Evolutionary conservation across 2,797 vertebrate genomes (phyloP), one percentile per base, ranked within the genome.

Genomic region (Neosilurus mollespiculum): DNA sequence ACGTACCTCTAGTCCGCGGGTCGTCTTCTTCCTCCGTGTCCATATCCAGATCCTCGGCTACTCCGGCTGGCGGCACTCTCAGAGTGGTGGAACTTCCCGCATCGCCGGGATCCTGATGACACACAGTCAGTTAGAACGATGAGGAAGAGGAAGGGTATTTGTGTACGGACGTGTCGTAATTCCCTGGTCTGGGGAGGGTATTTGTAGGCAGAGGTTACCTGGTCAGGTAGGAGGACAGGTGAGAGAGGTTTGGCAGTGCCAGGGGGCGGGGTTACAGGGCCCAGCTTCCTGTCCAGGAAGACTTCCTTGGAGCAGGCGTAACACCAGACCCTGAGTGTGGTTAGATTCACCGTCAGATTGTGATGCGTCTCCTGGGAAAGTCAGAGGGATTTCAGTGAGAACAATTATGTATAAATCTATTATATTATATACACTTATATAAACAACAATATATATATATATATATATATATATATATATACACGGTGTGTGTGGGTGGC

Each of bases 231-330:
- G 89, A 93, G 95, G 18, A 92, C 90, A 26, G 91, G 89, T 15
- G 95, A 92, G 14, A 94, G 94, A 89, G 92, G 86, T 91, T 94
- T 96, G 87, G 90, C 67, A 30, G 72, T 83, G 90, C 87, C 94
- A 83, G 92, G 81, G 22, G 94, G 90, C 0, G 92, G 92, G 58
- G 94, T 93, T 73, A 95, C 94, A 83, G 95, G 93, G 84, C 95
- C 94, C 20, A 98, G 92, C 91, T 99, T 99, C 87, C 97, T 95
- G 78, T 98, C 97, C 91, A 99, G 92, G 91, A 99, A 99, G 15
- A 99, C 98, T 91, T 99, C 98, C 91, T 99, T 98, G 88, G 96
- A 95, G 84, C 98, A 99, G 90, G 97, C 96, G 0, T 99, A 99
- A 93, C 98, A 99, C 98, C 98, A 99, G 78, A 99, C 97, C 81